Evolutionary conservation across 2,797 vertebrate genomes (phyloP), one percentile per base, ranked within the genome.

Genomic region (Epinephelus coioides): DNA sequence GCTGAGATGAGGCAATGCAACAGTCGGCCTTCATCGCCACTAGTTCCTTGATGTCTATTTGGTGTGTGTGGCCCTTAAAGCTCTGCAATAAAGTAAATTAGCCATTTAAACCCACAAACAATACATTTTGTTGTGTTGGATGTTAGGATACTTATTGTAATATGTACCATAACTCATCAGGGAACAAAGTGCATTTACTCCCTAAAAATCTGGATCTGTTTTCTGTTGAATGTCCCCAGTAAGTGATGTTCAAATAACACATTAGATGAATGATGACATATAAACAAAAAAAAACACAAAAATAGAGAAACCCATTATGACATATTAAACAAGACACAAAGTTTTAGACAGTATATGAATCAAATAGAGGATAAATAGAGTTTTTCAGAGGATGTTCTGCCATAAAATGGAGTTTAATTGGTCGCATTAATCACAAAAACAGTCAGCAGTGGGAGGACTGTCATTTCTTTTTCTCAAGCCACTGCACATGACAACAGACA

Each of bases 401-500:
- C 71, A 83, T 19, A 69, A 78, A 83, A 80, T 88, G 55, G 21
- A 21, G 5, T 80, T 86, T 89, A 91, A 92, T 87, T 91, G 76
- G 86, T 68, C 69, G 67, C 81, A 82, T 84, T 86, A 86, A 90
- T 86, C 65, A 83, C 49, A 73, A 73, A 84, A 81, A 86, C 49
- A 74, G 56, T 77, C 61, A 62, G 44, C 62, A 74, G 70, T 51
- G 68, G 50, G 74, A 73, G 46, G 38, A 77, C 44, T 74, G 65
- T 69, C 6, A 34, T 75, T 76, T 66, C 1, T 50, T 83, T 69
- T 60, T 78, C 66, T 64, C 72, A 70, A 72, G 56, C 60, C 67
- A 81, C 47, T 84, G 74, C 78, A 79, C 83, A 82, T 49, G 55
- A 38, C 57, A 85, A 62, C 82, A 82, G 46, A 83, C 67, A 68